Percentiles rank a stretch among this genome's conserved stretches.
Conservation (phyloP, 2,797 vertebrate species). For the Discoglossus pictus region DNA sequence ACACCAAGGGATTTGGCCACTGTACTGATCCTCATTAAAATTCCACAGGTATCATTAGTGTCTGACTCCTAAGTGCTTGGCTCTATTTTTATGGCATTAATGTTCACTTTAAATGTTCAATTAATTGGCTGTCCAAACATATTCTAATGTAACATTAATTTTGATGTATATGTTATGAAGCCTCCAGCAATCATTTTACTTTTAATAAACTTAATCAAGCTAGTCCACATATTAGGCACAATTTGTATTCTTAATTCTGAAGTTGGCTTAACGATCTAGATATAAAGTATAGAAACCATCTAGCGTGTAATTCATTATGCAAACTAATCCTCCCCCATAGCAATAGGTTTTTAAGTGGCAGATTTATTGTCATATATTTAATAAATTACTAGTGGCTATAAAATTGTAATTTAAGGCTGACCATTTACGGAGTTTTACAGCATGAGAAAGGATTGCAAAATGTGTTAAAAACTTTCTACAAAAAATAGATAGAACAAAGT, state of each 20-base stretch:
- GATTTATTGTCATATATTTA: no score
- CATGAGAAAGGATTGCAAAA: no score
- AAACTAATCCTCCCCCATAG: no score
- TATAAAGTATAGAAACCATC: no score
- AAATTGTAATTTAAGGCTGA: no score
- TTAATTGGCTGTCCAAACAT: conserved; percentile 48
- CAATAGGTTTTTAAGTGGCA: no score
- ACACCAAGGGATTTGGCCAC: conserved; percentile 14
- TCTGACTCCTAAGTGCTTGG: conserved; percentile 40
- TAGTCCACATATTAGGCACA: conserved; percentile 17
- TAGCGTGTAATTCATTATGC: no score
- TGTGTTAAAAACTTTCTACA: no score
- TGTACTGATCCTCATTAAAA: conserved; percentile 49
- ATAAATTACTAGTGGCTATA: no score
- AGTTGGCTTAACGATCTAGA: neutral
- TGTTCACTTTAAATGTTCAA: conserved; percentile 45
- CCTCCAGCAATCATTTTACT: conserved; percentile 25
- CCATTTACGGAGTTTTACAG: no score
- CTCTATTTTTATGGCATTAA: conserved; percentile 47
- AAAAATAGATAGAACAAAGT: no score
- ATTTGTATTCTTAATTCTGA: conserved; percentile 18
- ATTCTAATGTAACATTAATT: conserved; percentile 51
- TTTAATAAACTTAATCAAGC: conserved; percentile 36
- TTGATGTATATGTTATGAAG: conserved; percentile 44
- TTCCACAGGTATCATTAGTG: conserved; percentile 44